A percentile compares a stretch with the other conserved stretches of the same genome.
Conservation (phyloP, 2,888 invertebrate species). For the Harpalus rubripes region DNA sequence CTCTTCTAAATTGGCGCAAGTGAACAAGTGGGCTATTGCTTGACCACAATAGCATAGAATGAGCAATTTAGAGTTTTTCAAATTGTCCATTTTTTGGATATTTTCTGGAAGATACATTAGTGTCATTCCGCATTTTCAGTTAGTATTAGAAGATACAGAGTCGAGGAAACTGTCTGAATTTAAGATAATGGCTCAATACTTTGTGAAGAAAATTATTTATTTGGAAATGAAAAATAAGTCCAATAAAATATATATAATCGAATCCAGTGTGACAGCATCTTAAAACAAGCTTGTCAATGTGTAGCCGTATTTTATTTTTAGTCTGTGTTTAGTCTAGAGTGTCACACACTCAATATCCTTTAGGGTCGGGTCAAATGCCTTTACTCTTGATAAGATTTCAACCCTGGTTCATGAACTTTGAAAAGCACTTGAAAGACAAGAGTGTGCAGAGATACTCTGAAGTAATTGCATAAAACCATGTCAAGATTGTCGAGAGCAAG, state of each 20-base stretch:
- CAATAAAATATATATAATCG: neutral
- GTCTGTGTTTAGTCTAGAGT: neutral
- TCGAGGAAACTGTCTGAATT: too few species aligned
- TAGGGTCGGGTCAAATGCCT: neutral
- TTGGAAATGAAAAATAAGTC: too few species aligned
- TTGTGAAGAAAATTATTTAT: too few species aligned
- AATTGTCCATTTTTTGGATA: too few species aligned
- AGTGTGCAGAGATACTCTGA: neutral
- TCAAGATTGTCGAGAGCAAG: slow-evolving; percentile 5
- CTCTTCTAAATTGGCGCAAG: too few species aligned
- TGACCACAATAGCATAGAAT: too few species aligned
- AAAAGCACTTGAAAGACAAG: neutral
- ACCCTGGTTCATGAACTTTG: neutral
- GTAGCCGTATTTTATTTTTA: neutral
- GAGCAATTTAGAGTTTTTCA: too few species aligned
- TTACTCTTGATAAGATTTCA: neutral
- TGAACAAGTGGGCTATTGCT: too few species aligned
- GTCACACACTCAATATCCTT: neutral
- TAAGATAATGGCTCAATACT: too few species aligned
- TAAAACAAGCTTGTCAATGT: neutral
- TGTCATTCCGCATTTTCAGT: too few species aligned
- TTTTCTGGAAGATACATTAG: too few species aligned
- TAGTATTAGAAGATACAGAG: too few species aligned
- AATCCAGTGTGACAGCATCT: neutral
- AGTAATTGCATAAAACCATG: slow-evolving; percentile 2